Conservation (phyloP, 2,888 invertebrate species). For the Eustalomyia histrio region DNA sequence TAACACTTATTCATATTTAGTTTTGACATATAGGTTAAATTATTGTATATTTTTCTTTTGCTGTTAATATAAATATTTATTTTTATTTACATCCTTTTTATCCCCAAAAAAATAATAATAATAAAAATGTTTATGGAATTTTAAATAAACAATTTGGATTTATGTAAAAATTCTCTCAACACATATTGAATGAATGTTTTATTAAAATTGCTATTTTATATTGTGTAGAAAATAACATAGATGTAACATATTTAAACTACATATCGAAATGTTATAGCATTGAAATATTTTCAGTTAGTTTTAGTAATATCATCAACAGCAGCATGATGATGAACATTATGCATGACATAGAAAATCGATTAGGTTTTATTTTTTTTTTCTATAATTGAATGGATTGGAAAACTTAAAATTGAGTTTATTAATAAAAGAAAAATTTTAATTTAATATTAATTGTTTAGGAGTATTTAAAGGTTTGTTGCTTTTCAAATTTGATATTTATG, state of each 20-base stretch:
- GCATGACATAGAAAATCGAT: not conserved
- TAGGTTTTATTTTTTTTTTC: not conserved
- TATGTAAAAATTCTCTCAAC: constrained; percentile 3
- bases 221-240: not conserved
- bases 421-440: not conserved
- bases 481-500: too few species aligned
- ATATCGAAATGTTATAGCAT: not conserved
- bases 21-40: too few species aligned
- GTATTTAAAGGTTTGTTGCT: too few species aligned
- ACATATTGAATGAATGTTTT: constrained; percentile 12
- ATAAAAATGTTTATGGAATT: constrained; percentile 10
- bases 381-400: not conserved
- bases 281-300: not conserved
- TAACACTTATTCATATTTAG: too few species aligned
- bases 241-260: not conserved
- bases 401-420: not conserved
- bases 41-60: not conserved
- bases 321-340: not conserved
- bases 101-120: not conserved
- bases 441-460: not conserved
- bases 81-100: not conserved
- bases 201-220: not conserved
- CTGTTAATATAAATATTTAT: not conserved
- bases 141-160: constrained; percentile 11
- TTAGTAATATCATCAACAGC: not conserved